Evolutionary conservation across 2,113 vertebrate genomes (phyloP).

Genomic region (Glaucomys volans): DNA sequence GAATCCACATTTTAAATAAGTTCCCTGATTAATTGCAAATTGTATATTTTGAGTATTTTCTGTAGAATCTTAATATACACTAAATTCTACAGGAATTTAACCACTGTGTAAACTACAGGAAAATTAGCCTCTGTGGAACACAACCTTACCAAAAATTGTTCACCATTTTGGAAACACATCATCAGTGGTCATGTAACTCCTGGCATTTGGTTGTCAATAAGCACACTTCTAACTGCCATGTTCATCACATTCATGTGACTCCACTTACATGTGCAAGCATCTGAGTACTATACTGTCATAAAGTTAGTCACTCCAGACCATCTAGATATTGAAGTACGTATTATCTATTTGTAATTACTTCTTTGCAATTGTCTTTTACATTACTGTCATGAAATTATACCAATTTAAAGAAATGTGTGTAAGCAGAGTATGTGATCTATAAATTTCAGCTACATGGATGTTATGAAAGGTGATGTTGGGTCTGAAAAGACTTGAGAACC

Average conservation of each 20-base stretch:
- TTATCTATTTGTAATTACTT: slow-evolving; percentile 10
- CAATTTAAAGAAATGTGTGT: neutral
- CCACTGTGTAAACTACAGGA: neutral
- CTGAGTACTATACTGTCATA: neutral
- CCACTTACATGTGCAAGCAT: neutral
- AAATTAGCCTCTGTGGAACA: neutral
- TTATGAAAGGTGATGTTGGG: neutral
- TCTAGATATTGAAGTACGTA: neutral
- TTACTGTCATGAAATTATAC: neutral
- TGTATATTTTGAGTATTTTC: neutral
- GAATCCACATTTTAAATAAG: slow-evolving; percentile 6
- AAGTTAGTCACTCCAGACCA: neutral
- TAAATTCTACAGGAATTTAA: slow-evolving; percentile 54
- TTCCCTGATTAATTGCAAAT: neutral
- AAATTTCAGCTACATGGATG: neutral
- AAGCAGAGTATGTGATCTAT: neutral
- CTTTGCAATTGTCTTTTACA: neutral
- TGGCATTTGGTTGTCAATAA: neutral
- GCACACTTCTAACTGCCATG: neutral
- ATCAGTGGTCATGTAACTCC: neutral
- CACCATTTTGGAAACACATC: neutral
- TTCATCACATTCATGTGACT: neutral
- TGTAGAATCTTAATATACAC: neutral
- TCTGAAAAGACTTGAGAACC: neutral
- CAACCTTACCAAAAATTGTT: neutral